Evolutionary conservation across 2,888 invertebrate genomes (phyloP), one percentile per base, ranked within the genome.

Genomic region (Zaprionus lineosus): DNA sequence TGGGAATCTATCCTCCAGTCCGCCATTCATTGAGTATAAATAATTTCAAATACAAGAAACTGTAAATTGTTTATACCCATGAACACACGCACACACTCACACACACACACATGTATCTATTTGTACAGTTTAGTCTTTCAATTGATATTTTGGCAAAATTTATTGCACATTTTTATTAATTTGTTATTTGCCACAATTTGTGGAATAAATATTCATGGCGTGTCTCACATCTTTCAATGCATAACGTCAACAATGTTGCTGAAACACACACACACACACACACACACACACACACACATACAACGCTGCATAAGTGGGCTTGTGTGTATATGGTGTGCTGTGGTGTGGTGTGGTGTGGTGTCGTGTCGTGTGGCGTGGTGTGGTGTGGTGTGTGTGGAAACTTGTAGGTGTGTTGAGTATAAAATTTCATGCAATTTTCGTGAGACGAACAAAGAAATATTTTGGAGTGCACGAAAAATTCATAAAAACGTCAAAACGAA

Each of bases 391-490:
- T 37, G 12, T 39, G 3, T 39, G 12, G 1, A 19, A 9, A 7
- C 14, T 7, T 40, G 16, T 19, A 24, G 15, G 6, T 51, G 18
- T 41, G 18, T 50, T 16, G 43, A 34, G 24, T 40, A 56, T 59
- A 64, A 48, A 57, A 65, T 62, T 68, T 74, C 62, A 56, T 74
- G 71, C 46, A 62, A 60, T 76, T 68, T 76, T 76, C 65, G 74
- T 74, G 69, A 58, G 62, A 33, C 41, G 60, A 74, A 74, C 74
- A 74, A 76, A 76, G 74, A 74, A 76, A 74, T 76, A 69, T 74
- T 76, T 76, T 69, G 62, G 65, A 57, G 57, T 73, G 77, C 74
- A 60, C 62, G 58, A 67, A 68, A 59, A 76, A 73, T 56, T 62
- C 65, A 76, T 73, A 73, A 73, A 76, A 76, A 73, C 56, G 37